Percentiles rank a stretch among this genome's conserved stretches.
Conservation (phyloP, 1,140 invertebrate species). For the Macrocentrus cingulum region DNA sequence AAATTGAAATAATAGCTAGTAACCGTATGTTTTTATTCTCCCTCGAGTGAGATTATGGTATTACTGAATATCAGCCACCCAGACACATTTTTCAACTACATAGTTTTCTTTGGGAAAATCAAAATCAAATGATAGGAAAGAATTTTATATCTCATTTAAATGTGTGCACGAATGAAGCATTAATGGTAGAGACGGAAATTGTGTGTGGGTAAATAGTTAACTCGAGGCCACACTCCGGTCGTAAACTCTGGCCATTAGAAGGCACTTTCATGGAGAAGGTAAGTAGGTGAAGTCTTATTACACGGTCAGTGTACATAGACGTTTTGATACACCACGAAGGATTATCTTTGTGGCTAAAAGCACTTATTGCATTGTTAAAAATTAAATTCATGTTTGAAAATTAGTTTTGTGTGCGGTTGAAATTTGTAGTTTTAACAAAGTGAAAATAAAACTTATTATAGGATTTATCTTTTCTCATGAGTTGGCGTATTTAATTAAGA, state of each 20-base stretch:
- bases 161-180: neutral
- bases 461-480: neutral
- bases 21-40: neutral
- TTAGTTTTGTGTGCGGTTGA: too few species aligned
- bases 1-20: neutral
- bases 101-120: too few species aligned
- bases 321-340: neutral
- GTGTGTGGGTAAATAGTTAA: neutral
- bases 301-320: neutral
- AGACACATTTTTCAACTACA: too few species aligned
- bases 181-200: neutral
- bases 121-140: too few species aligned
- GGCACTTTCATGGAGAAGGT: neutral
- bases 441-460: neutral
- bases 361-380: neutral
- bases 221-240: neutral
- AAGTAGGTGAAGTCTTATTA: neutral
- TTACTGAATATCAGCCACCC: neutral
- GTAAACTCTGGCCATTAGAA: conserved; percentile 4
- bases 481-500: neutral
- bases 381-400: too few species aligned
- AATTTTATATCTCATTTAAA: too few species aligned
- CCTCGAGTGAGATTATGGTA: neutral
- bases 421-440: too few species aligned
- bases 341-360: neutral